phyloP scores from a whole-genome alignment of 2,797 vertebrate species.

The Oceanodroma leucorhoa region DNA sequence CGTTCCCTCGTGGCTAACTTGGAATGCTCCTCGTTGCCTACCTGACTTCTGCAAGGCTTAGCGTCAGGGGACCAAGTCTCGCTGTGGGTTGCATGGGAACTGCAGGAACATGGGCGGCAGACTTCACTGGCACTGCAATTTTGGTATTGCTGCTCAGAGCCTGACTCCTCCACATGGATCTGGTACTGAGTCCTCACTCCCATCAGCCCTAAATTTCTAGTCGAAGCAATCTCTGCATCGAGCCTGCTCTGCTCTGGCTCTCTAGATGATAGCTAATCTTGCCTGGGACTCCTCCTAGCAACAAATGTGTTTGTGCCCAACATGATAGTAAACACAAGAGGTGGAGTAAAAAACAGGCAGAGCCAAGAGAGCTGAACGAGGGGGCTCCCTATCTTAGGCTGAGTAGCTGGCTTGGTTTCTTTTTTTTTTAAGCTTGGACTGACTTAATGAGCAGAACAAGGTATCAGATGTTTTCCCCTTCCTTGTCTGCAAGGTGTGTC shows the following conservation, averaged over 20 bases:
- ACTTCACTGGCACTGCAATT: background rate
- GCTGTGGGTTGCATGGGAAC: rapidly evolving
- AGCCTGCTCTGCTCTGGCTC: conserved; percentile 1
- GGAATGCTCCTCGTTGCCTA: background rate
- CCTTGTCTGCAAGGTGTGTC: background rate
- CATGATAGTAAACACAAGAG: conserved; percentile 40
- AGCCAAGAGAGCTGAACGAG: background rate
- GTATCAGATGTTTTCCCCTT: conserved; percentile 1
- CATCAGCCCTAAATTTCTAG: background rate
- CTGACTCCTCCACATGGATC: background rate
- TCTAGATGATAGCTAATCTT: background rate
- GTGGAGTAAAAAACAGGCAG: background rate
- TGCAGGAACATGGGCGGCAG: background rate
- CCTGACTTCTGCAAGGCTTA: background rate
- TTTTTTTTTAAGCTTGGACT: background rate
- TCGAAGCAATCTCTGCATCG: background rate
- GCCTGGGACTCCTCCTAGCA: conserved; percentile 47
- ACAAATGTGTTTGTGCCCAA: conserved; percentile 45
- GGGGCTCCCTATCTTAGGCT: background rate
- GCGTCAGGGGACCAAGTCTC: rapidly evolving
- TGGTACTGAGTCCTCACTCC: background rate
- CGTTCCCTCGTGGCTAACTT: rapidly evolving
- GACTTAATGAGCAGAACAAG: background rate
- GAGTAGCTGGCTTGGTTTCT: background rate
- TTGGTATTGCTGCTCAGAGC: background rate